phyloP scores from a whole-genome alignment of 2,888 invertebrate genomes.

The Plusia festucae region DNA sequence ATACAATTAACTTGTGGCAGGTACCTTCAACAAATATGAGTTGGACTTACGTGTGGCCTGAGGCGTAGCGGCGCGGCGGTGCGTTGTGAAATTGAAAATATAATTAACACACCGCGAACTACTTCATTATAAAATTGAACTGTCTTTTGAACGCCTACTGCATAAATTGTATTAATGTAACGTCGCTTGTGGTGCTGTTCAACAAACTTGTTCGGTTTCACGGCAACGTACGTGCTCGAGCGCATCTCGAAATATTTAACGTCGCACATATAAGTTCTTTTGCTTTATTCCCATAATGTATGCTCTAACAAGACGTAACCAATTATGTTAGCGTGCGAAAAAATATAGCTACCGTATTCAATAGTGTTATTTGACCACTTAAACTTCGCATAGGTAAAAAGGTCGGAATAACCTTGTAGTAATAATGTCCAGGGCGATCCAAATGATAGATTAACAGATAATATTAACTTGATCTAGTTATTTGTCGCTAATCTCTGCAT shows the following conservation, averaged over 20 bases:
- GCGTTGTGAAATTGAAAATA: conserved; percentile 83
- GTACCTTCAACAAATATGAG: conserved; percentile 66
- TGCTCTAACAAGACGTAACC: conserved; percentile 30
- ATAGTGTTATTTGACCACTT: conserved; percentile 2
- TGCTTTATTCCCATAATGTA: conserved; percentile 20
- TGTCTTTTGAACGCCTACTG: conserved; percentile 76
- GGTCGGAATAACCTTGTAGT: not conserved
- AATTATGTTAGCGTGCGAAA: conserved; percentile 18
- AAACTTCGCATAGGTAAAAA: not conserved
- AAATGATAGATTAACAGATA: no score
- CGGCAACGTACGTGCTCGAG: conserved; percentile 20
- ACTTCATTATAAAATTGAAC: conserved; percentile 81
- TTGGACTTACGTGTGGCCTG: conserved; percentile 67
- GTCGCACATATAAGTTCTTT: conserved; percentile 9
- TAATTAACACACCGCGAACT: conserved; percentile 79
- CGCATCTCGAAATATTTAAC: conserved; percentile 19
- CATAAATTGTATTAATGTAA: conserved; percentile 66
- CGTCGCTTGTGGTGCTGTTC: conserved; percentile 38
- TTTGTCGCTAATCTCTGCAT: not conserved
- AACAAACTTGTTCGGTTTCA: conserved; percentile 50
- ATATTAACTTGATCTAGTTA: not conserved
- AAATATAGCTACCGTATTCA: conserved; percentile 7
- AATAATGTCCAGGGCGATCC: no score
- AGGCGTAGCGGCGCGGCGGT: conserved; percentile 69
- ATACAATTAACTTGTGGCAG: conserved; percentile 57